Evolutionary conservation across 1,140 invertebrate genomes (phyloP), one percentile per base, ranked within the genome.

Genomic region (Zophobas morio): DNA sequence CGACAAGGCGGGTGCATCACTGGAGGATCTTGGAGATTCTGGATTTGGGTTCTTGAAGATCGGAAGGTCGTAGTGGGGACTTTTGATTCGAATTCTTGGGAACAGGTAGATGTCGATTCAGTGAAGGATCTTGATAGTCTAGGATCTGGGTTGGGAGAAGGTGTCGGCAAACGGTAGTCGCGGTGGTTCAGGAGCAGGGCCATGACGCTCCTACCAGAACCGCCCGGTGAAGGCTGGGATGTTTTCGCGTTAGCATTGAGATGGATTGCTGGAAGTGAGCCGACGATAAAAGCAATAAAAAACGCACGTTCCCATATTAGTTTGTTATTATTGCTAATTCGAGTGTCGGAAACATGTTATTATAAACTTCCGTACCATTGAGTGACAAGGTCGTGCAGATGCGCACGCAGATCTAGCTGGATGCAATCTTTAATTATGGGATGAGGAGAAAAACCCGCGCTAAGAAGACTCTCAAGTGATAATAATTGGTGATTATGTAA

Each of bases 321-420:
- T 54, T 76, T 78, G 70, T 78, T 60, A 77, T 80, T 79, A 78
- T 78, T 49, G 70, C 47, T 78, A 77, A 79, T 80, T 81, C 76
- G 70, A 78, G 75, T 79, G 79, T 81, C 82, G 82, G 82, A 83
- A 82, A 81, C 75, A 78, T 83, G 79, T 75, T 72, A 83, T 83
- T 82, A 81, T 72, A 54, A 75, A 78, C 80, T 82, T 83, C 81
- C 82, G 81, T 82, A 70, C 80, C 81, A 80, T 71, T 57, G 74
- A 71, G 77, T 75, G 75, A 74, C 80, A 82, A 82, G 81, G 81
- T 81, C 76, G 57, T n/a, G 57, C 63, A 70, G 70, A 78, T 80
- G 78, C 76, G 78, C 78, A 78, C 74, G 70, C 72, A 77, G 63
- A 20, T 6, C 2, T 49, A 6, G 70, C 33, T 42, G 20, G 39